Evolutionary conservation across 2,888 invertebrate species (phyloP), one percentile per base, ranked within the genome.

Genomic region (Melikaiella ostensackeni): DNA sequence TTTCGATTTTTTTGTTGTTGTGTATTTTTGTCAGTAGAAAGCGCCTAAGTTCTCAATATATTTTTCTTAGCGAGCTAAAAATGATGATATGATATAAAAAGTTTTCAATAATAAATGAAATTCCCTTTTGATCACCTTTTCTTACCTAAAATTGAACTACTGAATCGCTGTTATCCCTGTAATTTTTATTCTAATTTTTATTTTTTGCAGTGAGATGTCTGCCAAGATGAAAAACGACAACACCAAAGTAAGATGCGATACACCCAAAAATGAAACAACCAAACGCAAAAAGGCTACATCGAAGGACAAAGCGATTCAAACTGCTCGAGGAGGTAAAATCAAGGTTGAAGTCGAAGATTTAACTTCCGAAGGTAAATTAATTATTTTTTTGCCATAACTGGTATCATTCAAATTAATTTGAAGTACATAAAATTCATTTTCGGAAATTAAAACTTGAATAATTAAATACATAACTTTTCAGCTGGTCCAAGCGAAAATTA

Each of bases 401-500:
- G 16, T 16, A 1, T 42, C 6, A 55, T 55, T 55, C 9, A 21
- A 4, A 42, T 55, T 21, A 9, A 55, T 55, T n/a, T 21, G 7
- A 21, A 55, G 9, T 4, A 55, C 21, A 21, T 55, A 55, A 21
- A 21, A 21, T 55, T 55, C 7, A 21, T 21, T 55, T 21, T 21
- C 16, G 6, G 0, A 24, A 24, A 27, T 7, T 16, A 6, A 16
- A 6, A 13, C 2, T 13, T 27, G 5, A 59, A 59, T 27, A 27
- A 59, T 27, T 59, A 4, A 16, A 6, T 27, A 1, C 13, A 16
- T 9, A 24, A 59, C n/a, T 59, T 78, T 79, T 19, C 35, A 92
- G 93, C 93, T 77, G 93, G 93, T 55, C 95, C 96, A 5, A 94
- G 96, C 77, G 95, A 95, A 86, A 94, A 94, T 81, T 97, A 97